phyloP scores from a whole-genome alignment of 2,888 invertebrate species.

The Noctua fimbriata region DNA sequence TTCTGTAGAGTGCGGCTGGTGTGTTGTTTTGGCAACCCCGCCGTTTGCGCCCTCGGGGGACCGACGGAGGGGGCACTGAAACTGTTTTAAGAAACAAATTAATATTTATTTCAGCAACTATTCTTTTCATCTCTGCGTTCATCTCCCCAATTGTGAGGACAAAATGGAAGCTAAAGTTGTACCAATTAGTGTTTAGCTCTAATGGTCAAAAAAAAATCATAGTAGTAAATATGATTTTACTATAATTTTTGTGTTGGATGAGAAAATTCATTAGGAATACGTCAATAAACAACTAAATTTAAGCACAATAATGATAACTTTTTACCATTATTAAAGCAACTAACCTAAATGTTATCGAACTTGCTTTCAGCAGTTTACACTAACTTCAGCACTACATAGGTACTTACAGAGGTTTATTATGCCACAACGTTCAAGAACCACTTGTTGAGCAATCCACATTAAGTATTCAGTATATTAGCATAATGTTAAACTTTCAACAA shows the following conservation, averaged over 20 bases:
- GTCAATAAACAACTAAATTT: not conserved
- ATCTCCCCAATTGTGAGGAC: not conserved
- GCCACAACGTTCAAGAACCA: conserved; percentile 3
- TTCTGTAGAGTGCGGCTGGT: not conserved
- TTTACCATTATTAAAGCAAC: not conserved
- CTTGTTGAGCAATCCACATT: conserved; percentile 37
- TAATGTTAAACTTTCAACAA: not conserved
- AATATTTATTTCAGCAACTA: not conserved
- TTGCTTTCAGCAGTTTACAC: not conserved
- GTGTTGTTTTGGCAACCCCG: conserved; percentile 6
- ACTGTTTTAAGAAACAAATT: not conserved
- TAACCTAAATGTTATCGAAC: not conserved
- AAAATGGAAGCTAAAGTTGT: not conserved
- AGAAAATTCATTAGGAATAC: not conserved
- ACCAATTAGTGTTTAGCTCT: not conserved
- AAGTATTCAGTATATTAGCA: conserved; percentile 29
- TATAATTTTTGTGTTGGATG: not conserved
- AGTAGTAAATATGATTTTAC: not conserved
- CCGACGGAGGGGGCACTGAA: not conserved
- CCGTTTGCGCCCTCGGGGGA: not conserved
- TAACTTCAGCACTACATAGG: not conserved
- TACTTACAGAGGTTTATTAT: not conserved
- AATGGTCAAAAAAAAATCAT: not conserved
- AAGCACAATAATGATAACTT: not conserved
- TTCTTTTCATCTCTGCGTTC: not conserved